Percentiles rank a stretch among this genome's conserved stretches.
Conservation (phyloP, 1,140 invertebrate genomes). For the Paraescarpia echinospica region DNA sequence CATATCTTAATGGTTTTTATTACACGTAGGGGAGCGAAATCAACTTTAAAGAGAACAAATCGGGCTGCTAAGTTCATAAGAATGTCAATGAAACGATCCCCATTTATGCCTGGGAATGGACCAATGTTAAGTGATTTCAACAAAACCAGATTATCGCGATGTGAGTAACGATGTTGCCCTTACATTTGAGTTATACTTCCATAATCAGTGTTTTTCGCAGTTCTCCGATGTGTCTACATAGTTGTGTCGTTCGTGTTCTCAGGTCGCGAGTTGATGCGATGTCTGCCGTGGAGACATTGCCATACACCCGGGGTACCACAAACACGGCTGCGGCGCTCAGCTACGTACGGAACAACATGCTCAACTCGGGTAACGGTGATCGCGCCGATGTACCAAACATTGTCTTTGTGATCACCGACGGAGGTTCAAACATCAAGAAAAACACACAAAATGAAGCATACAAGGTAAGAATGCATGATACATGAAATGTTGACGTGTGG, state of each 20-base stretch:
- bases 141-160: no score
- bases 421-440: slow-evolving; percentile 17
- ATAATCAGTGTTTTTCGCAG: no score
- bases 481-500: no score
- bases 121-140: no score
- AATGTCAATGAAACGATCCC: no score
- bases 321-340: slow-evolving; percentile 26
- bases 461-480: background rate
- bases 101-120: no score
- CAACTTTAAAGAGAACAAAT: no score
- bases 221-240: background rate
- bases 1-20: no score
- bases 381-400: slow-evolving; percentile 44
- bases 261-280: background rate
- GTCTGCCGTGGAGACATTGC: slow-evolving; percentile 2
- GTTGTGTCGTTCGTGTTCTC: background rate
- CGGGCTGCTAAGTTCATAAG: no score
- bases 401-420: slow-evolving; percentile 50
- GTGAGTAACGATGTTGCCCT: no score
- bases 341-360: background rate
- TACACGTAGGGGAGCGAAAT: no score
- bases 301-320: slow-evolving; percentile 22
- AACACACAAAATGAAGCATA: background rate
- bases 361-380: slow-evolving; percentile 27
- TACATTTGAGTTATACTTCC: no score